Evolutionary conservation across 2,113 vertebrate genomes (phyloP).

Genomic region (Rattus norvegicus): DNA sequence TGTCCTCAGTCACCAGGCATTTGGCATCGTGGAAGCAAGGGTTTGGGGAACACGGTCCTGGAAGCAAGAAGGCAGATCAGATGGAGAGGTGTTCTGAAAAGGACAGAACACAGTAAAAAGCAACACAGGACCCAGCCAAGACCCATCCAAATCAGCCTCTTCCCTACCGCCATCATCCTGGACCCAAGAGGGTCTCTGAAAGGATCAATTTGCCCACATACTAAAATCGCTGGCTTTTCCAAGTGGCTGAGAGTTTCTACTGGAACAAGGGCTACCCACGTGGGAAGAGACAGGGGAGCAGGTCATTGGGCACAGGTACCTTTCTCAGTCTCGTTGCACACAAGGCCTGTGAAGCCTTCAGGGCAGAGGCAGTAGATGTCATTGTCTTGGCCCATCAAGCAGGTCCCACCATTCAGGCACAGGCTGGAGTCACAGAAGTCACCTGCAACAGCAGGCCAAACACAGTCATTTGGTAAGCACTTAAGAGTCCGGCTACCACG

Average conservation of each 20-base stretch:
- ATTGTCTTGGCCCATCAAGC: conserved; percentile 88
- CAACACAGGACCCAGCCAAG: not conserved
- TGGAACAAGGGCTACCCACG: not conserved
- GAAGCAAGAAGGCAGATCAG: not conserved
- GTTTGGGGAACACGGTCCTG: conserved; percentile 94
- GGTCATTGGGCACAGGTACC: conserved; percentile 83
- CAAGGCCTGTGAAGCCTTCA: conserved; percentile 91
- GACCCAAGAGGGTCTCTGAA: not conserved
- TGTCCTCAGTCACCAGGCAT: conserved; percentile 86
- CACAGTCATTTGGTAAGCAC: not conserved
- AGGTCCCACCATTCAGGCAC: conserved; percentile 95
- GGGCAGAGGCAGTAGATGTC: conserved; percentile 94
- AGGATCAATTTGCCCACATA: not conserved
- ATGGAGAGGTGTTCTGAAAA: not conserved
- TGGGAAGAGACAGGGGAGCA: not conserved
- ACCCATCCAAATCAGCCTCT: not conserved
- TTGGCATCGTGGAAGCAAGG: conserved; percentile 91
- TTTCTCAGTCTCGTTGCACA: conserved; percentile 93
- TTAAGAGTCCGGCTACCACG: no score
- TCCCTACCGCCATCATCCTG: not conserved
- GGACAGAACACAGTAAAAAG: not conserved
- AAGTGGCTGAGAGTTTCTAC: not conserved
- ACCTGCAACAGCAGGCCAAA: conserved; percentile 83
- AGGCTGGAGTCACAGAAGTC: conserved; percentile 92
- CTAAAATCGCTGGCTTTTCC: not conserved